phyloP scores from a whole-genome alignment of 2,113 vertebrate species.

The Dolichallabes microphthalmus region DNA sequence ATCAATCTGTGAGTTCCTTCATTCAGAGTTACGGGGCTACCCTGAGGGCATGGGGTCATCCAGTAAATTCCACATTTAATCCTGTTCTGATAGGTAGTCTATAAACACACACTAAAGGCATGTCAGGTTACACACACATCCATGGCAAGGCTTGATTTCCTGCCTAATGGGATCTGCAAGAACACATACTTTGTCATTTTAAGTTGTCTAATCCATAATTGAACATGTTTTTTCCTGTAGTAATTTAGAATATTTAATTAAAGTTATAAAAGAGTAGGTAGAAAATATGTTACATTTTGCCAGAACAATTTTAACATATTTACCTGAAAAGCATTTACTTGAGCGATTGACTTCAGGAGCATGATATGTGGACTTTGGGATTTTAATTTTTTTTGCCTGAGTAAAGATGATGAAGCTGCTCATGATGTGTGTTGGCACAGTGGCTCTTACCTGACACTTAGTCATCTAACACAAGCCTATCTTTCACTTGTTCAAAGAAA shows the following conservation, averaged over 20 bases:
- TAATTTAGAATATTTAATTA: constrained; percentile 24
- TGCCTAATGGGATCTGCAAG: constrained; percentile 41
- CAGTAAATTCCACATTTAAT: constrained; percentile 53
- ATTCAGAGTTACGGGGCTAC: constrained; percentile 39
- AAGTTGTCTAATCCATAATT: background rate
- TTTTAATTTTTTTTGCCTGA: background rate
- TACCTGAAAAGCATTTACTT: background rate
- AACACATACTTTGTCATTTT: constrained; percentile 31
- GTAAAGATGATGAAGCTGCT: constrained; percentile 60
- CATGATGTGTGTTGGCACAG: constrained; percentile 58
- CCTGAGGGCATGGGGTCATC: constrained; percentile 42
- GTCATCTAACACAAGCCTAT: constrained; percentile 64
- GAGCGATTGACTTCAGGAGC: constrained; percentile 1
- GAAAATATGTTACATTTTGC: background rate
- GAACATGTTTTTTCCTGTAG: constrained; percentile 5
- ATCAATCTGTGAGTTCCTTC: constrained; percentile 39
- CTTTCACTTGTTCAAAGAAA: constrained; percentile 84
- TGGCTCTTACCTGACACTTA: constrained; percentile 65
- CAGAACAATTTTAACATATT: background rate
- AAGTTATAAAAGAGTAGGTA: background rate
- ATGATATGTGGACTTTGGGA: background rate
- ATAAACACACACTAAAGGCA: constrained; percentile 50
- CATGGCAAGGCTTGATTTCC: constrained; percentile 34
- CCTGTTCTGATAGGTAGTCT: constrained; percentile 45
- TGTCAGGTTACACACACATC: constrained; percentile 41